phyloP scores from a whole-genome alignment of 37 sponge, comb jelly and placozoan species.

The Spongia lamella region DNA sequence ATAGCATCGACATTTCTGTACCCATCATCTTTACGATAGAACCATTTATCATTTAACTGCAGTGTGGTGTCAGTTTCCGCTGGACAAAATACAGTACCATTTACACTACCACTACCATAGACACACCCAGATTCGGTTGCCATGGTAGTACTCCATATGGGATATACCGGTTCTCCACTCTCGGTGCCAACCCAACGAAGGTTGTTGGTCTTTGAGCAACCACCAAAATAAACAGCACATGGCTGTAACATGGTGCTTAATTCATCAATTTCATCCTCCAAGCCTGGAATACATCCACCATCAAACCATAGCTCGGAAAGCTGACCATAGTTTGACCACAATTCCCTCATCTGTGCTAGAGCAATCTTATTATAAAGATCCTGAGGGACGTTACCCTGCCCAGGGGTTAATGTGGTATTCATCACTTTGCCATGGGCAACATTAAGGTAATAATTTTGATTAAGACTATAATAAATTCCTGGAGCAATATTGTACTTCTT shows the following conservation, averaged over 20 bases:
- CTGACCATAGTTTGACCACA: conserved; percentile 62
- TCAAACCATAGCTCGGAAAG: conserved; percentile 67
- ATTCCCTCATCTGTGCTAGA: conserved; percentile 50
- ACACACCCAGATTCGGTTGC: neutral
- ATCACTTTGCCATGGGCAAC: conserved; percentile 9
- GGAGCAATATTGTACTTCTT: conserved; percentile 34
- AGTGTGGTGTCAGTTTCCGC: conserved; percentile 66
- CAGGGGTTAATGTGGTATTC: conserved; percentile 35
- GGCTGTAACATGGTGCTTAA: conserved; percentile 34
- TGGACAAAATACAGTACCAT: conserved; percentile 48
- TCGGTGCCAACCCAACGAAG: conserved; percentile 63
- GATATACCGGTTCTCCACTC: conserved; percentile 40
- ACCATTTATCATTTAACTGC: conserved; percentile 37
- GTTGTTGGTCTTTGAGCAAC: conserved; percentile 39
- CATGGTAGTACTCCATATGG: conserved; percentile 49
- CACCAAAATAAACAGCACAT: conserved; percentile 47
- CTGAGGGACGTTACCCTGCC: conserved; percentile 57
- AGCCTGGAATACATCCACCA: conserved; percentile 59
- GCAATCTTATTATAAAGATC: conserved; percentile 53
- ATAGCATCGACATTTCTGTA: conserved; percentile 26
- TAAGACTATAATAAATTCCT: conserved; percentile 74
- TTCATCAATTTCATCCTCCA: conserved; percentile 11
- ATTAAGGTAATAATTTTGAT: conserved; percentile 65
- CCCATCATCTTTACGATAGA: conserved; percentile 16
- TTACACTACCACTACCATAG: conserved; percentile 14